Conservation (phyloP, 2,113 vertebrate species). For the Strix uralensis region DNA sequence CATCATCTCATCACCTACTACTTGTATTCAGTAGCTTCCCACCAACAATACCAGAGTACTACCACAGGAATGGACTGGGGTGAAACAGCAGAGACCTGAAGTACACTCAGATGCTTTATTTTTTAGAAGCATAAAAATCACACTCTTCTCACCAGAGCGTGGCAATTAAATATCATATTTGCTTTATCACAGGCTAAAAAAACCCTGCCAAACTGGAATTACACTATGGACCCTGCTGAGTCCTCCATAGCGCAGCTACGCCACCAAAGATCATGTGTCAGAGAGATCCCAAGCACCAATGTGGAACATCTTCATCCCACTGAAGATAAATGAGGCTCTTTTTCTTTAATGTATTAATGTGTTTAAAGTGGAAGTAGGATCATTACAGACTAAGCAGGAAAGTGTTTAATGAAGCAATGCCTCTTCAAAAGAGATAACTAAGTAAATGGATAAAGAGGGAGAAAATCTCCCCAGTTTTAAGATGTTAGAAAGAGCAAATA, state of each 20-base stretch:
- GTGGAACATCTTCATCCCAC: not conserved
- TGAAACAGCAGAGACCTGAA: not conserved
- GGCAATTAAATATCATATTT: not conserved
- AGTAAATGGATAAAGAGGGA: not conserved
- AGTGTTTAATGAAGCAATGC: constrained; percentile 38
- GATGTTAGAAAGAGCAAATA: not conserved
- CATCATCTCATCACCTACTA: not conserved
- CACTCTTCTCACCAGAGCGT: not conserved
- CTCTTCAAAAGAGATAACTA: not conserved
- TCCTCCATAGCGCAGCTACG: not conserved
- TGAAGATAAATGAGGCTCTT: not conserved
- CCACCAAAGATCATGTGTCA: not conserved
- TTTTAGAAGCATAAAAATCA: not conserved
- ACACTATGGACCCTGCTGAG: not conserved
- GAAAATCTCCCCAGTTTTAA: not conserved
- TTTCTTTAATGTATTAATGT: not conserved
- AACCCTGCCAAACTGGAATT: not conserved
- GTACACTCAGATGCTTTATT: not conserved
- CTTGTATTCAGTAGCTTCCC: not conserved
- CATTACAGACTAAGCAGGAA: not conserved
- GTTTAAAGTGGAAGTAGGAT: not conserved
- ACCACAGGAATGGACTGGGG: not conserved
- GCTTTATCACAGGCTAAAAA: not conserved
- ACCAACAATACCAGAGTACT: not conserved
- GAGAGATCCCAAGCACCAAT: not conserved